Percentiles rank a stretch among this genome's conserved stretches.
Conservation (phyloP, 2,113 vertebrate species). For the Amphiprion ocellaris region DNA sequence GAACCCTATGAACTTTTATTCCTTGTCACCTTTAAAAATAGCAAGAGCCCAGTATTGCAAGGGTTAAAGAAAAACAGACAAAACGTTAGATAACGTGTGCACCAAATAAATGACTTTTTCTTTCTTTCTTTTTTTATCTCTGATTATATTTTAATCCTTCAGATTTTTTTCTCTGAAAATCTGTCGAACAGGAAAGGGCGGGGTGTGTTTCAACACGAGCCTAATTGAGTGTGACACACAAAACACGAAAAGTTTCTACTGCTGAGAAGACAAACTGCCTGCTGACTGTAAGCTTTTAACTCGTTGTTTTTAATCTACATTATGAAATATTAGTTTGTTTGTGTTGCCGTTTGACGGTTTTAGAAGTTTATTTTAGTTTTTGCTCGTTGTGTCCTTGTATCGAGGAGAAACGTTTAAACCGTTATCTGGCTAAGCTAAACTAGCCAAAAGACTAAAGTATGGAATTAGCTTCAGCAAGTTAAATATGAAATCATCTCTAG, state of each 20-base stretch:
- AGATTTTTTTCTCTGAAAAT: background rate
- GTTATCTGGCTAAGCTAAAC: constrained; percentile 26
- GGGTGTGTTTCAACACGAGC: constrained; percentile 53
- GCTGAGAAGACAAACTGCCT: constrained; percentile 25
- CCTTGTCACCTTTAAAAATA: no score
- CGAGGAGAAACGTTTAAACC: background rate
- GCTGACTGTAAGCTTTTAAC: constrained; percentile 43
- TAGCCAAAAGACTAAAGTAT: constrained; percentile 19
- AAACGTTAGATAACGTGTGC: no score
- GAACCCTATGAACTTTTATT: no score
- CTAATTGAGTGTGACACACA: constrained; percentile 62
- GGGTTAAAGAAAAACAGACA: no score
- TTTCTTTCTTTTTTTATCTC: background rate
- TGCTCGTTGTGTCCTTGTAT: background rate
- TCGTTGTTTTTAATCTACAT: background rate
- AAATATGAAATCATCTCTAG: background rate
- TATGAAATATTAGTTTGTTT: accelerated
- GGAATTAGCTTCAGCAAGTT: background rate
- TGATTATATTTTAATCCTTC: background rate
- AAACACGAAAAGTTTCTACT: constrained; percentile 54
- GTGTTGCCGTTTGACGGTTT: no score
- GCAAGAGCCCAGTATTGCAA: no score
- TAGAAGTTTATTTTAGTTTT: background rate
- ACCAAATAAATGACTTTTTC: no score
- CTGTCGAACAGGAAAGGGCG: constrained; percentile 51